Conservation (phyloP, 2,888 invertebrate genomes). For the Epirrita christyi region DNA sequence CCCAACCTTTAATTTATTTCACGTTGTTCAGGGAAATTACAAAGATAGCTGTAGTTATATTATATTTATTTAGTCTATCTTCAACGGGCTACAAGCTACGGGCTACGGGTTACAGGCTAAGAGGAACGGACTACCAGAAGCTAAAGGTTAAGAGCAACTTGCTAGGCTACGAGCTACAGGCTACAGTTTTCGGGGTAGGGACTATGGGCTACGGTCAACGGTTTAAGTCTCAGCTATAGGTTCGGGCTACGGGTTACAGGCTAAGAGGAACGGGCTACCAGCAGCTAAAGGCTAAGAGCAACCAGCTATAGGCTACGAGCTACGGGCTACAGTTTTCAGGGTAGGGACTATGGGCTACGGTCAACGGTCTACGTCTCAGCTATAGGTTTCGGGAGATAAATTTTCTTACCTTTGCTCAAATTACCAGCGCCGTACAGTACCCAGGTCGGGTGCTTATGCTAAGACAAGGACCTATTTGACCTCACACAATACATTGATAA, state of each 20-base stretch:
- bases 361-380: background rate
- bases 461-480: too few relatives aligned
- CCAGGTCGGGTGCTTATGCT: too few relatives aligned
- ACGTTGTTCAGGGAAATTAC: background rate
- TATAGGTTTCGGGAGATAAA: too few relatives aligned
- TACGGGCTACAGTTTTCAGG: background rate
- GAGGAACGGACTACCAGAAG: too few relatives aligned
- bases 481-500: too few relatives aligned
- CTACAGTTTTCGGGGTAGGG: background rate
- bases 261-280: background rate
- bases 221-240: too few relatives aligned
- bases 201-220: background rate
- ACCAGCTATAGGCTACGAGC: background rate
- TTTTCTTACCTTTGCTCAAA: too few relatives aligned
- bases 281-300: background rate
- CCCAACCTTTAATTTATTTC: constrained; percentile 5
- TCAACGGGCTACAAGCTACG: background rate
- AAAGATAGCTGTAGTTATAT: background rate
- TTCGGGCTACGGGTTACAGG: background rate
- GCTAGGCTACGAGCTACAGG: background rate
- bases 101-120: background rate
- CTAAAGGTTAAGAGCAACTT: too few relatives aligned
- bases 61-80: too few relatives aligned
- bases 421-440: too few relatives aligned
- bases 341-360: background rate